Evolutionary conservation across 1,140 invertebrate genomes (phyloP).

Genomic region (Protaetia brevitarsis): DNA sequence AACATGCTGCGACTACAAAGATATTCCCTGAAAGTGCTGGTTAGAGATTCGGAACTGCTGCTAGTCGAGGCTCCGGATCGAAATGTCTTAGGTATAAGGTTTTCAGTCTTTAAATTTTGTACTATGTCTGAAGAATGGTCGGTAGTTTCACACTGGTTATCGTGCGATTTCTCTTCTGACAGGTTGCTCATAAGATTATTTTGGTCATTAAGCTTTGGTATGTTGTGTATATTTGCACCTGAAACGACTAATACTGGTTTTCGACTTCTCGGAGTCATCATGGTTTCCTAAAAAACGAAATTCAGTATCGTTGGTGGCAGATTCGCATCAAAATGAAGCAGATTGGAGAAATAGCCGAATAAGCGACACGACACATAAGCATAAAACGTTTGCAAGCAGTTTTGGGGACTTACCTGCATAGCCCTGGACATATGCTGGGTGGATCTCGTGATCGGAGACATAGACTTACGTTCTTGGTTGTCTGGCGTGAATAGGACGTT

Average conservation of each 20-base stretch:
- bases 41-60: constrained; percentile 44
- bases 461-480: constrained; percentile 64
- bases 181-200: constrained; percentile 26
- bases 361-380: background rate
- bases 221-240: constrained; percentile 48
- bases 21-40: constrained; percentile 69
- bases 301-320: background rate
- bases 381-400: too few species aligned
- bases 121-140: background rate
- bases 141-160: constrained; percentile 24
- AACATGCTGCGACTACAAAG: constrained; percentile 65
- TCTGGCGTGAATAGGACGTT: constrained; percentile 55
- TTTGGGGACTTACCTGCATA: constrained; percentile 81
- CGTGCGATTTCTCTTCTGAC: constrained; percentile 21
- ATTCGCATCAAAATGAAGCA: too few species aligned
- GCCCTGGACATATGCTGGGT: constrained; percentile 79
- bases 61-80: background rate
- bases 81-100: background rate
- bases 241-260: constrained; percentile 76
- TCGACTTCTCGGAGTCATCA: constrained; percentile 82
- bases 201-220: constrained; percentile 34
- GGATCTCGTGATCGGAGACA: constrained; percentile 83
- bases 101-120: background rate
- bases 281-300: constrained; percentile 69
- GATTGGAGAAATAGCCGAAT: background rate